Evolutionary conservation across 64 coral and sea anemone species (phyloP), one percentile per base, ranked within the genome.

Genomic region (Montipora cactus): DNA sequence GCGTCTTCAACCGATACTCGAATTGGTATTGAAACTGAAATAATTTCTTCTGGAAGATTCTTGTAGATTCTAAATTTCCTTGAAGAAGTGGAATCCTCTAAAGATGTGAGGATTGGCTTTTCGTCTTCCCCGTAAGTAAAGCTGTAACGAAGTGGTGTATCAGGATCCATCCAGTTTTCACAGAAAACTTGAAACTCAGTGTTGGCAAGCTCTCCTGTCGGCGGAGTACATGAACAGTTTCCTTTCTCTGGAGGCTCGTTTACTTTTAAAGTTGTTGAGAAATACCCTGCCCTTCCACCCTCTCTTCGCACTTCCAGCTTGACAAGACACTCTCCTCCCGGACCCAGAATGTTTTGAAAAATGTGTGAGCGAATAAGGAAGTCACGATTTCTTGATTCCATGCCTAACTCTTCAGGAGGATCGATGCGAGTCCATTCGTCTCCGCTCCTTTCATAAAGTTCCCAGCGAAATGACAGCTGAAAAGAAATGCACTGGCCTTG

Each of bases 161-260:
- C 84, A 12, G 61, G 84, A 59, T 93, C 92, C 19, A 58, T 8
- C 83, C 83, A 93, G 5, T 47, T 59, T 25, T 46, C 23, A 48
- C 92, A 93, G 18, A 44, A 47, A 49, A 93, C 55, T 49, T 55
- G 61, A 73, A 93, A 93, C 4, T 78, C 62, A 13, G 92, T 88
- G 44, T 88, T 77, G 46, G 78, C 79, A 12, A 77, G 57, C 49
- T 71, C 59, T 5, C 92, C 92, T 49, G 47, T 57, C 44, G 59
- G 25, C 19, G 92, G 92, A 69, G 13, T 14, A 28, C 76, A 76
- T 9, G 84, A 72, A 50, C 92, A 93, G 20, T 93, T 88, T 47
- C 92, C 92, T 11, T 57, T 2, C 20, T 49, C n/a, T 2, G 92
- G 92, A 20, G 92, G 92, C 46, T 93, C 78, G 22, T 93, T 88